Conservation (phyloP, 1,140 invertebrate species). For the Ephestia elutella region DNA sequence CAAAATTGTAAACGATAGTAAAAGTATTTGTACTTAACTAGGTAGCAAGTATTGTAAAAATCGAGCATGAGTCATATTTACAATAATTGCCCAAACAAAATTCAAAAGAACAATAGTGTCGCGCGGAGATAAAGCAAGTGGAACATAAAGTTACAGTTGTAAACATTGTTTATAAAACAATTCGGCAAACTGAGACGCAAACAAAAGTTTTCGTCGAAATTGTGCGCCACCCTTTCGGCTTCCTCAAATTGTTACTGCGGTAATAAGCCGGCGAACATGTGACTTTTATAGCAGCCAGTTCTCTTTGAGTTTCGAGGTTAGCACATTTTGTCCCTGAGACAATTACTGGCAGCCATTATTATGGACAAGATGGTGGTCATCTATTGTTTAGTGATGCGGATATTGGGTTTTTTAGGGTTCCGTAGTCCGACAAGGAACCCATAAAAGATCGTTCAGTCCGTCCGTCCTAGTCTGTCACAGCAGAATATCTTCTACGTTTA, state of each 20-base stretch:
- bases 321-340: conserved; percentile 45
- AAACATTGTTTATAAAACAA: conserved; percentile 72
- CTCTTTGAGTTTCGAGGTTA: conserved; percentile 44
- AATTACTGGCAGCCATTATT: conserved; percentile 35
- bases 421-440: no score
- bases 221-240: conserved; percentile 59
- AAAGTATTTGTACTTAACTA: conserved; percentile 40
- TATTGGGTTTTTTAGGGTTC: conserved; percentile 10
- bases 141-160: conserved; percentile 61
- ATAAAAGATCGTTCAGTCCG: no score
- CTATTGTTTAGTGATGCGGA: not conserved
- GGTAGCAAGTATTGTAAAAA: conserved; percentile 19
- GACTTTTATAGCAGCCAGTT: conserved; percentile 62
- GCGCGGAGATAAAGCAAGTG: conserved; percentile 53
- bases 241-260: conserved; percentile 69
- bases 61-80: conserved; percentile 39
- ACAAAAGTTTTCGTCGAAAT: conserved; percentile 65
- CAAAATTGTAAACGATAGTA: conserved; percentile 37
- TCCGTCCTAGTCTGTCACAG: no score
- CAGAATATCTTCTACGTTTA: no score
- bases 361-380: not conserved
- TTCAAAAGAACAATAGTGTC: conserved; percentile 40
- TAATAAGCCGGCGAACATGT: conserved; percentile 62
- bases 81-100: conserved; percentile 48
- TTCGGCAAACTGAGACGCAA: conserved; percentile 46